Base-by-base conservation (phyloP, 1,140 invertebrate species). In the Pissodes strobi region DNA sequence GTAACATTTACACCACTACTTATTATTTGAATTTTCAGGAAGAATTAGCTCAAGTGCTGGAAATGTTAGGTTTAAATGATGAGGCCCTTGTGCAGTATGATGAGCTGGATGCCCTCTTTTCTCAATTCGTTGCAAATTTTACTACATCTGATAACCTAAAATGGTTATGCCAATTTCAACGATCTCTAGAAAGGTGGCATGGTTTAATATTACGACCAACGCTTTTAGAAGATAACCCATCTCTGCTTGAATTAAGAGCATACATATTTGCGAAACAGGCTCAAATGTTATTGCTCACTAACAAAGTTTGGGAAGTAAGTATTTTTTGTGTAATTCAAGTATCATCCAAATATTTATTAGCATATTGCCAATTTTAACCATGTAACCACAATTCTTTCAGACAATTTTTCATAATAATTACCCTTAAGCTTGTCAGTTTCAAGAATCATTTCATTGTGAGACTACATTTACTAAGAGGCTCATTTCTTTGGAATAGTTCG, bases 81-180 rank as follows among this genome's bases (percentile, higher is more conserved):
- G 95, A 98, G 82, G 93, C 95, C 19, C 80, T 99, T 61, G 90
- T 98, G 45, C 95, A 98, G 74, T 98, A 98, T 81, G 95, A 99
- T 82, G 95, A 98, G 82, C 81, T 98, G 69, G 95, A 98, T 84
- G 95, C 95, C 53, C 84, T 98, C 48, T 98, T 98, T 79, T 95
- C 95, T 9, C 95, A 98, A 81, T 97, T 97, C 82, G 88, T 98
- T 34, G 86, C 95, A 58, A 97, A 97, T 82, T 93, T 92, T 41
- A 89, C 91, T 76, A 84, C 92, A 66, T 91, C 91, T 74, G 90
- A 91, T 68, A 87, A 86, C 75, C 88, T 92, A 61, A 84, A 84
- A 57, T 96, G 94, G 94, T 78, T 95, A 62, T 82, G 80, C 45
- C 84, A 85, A 21, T 93, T 95, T 73, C 87, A 89, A 76, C 83